phyloP scores from a whole-genome alignment of 2,797 vertebrate genomes.

The Otus scops region DNA sequence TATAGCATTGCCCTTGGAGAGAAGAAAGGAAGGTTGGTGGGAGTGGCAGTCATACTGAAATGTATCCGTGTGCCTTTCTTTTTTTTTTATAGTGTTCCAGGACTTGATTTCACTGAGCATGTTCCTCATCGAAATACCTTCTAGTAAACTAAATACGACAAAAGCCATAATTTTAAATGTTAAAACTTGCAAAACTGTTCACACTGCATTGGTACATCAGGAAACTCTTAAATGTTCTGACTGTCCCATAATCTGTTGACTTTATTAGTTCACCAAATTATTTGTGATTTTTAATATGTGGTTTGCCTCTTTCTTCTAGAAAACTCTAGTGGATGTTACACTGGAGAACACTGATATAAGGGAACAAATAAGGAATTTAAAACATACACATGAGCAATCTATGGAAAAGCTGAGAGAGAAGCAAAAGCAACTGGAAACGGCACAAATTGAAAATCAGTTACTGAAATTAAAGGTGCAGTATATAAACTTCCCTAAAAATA shows the following conservation, averaged over 20 bases:
- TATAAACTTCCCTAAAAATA: background rate
- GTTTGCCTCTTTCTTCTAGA: conserved; percentile 76
- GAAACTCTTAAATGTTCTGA: background rate
- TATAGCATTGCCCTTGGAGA: background rate
- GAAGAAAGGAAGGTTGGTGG: background rate
- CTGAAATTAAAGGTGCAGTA: conserved; percentile 86
- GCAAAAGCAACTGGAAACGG: conserved; percentile 83
- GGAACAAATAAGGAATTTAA: conserved; percentile 84
- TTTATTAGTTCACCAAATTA: background rate
- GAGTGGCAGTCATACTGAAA: background rate
- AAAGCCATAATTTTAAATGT: background rate
- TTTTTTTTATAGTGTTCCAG: background rate
- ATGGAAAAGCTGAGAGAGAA: conserved; percentile 86
- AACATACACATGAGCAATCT: conserved; percentile 80
- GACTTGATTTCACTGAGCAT: background rate
- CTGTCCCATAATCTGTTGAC: background rate
- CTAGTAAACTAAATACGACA: background rate
- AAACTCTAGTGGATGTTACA: conserved; percentile 90
- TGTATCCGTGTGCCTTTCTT: background rate
- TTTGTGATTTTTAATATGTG: background rate
- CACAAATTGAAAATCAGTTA: conserved; percentile 86
- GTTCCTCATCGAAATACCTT: background rate
- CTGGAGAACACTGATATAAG: conserved; percentile 81
- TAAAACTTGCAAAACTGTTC: background rate
- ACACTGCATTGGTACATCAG: background rate